phyloP scores from a whole-genome alignment of 2,797 vertebrate genomes.

The Syncerus caffer region DNA sequence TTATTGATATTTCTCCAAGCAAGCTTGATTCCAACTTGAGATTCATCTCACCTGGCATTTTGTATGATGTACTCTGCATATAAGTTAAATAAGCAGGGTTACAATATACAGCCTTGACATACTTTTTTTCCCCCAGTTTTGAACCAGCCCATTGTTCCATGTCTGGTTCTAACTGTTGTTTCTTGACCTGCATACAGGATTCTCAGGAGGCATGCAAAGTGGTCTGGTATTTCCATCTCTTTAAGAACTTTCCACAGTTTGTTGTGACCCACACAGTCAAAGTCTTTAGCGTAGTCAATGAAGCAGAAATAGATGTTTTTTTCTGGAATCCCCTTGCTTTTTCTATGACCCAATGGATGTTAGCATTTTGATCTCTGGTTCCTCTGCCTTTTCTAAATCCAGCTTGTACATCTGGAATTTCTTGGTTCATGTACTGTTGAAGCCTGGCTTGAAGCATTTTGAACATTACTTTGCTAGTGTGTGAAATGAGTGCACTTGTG shows the following conservation, averaged over 20 bases:
- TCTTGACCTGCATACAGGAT: background rate
- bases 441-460: background rate
- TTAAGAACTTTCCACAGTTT: background rate
- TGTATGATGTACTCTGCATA: background rate
- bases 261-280: background rate
- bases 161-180: background rate
- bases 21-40: background rate
- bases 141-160: background rate
- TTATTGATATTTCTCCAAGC: background rate
- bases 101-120: background rate
- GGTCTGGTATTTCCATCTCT: background rate
- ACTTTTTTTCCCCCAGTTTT: background rate
- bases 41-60: background rate
- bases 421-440: background rate
- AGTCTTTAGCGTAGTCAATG: background rate
- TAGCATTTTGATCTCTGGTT: background rate
- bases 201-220: background rate
- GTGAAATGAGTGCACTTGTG: background rate
- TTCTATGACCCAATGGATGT: background rate
- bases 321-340: background rate
- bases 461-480: background rate
- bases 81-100: background rate
- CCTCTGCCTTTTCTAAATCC: background rate
- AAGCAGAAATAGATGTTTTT: background rate
- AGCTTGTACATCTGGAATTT: background rate